Conservation (phyloP, 2,888 invertebrate species). For the Linnaemya vulpina region DNA sequence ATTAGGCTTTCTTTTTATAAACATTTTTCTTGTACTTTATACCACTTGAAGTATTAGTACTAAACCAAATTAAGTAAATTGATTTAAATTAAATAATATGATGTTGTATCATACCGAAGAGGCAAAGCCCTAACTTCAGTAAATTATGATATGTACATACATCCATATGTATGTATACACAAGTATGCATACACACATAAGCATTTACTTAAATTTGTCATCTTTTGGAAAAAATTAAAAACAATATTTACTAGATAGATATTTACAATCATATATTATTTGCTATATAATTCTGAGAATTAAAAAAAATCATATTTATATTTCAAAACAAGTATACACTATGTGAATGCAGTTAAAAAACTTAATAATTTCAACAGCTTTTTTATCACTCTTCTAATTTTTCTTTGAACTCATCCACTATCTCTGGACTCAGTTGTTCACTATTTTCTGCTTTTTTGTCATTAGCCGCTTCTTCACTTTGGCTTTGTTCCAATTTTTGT, state of each 20-base stretch:
- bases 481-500: not conserved
- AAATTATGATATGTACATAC: not conserved
- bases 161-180: not conserved
- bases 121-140: conserved; percentile 23
- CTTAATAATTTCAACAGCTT: not conserved
- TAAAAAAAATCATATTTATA: conserved; percentile 33
- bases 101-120: conserved; percentile 10
- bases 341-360: not conserved
- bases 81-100: conserved; percentile 61
- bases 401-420: not conserved
- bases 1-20: not conserved
- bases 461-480: not conserved
- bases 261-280: not conserved
- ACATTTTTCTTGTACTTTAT: conserved; percentile 9
- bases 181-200: not conserved
- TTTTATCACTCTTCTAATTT: not conserved
- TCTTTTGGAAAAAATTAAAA: not conserved
- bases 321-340: conserved; percentile 3
- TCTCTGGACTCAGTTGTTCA: not conserved
- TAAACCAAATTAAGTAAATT: conserved; percentile 61
- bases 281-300: not conserved
- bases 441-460: not conserved
- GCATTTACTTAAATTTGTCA: not conserved
- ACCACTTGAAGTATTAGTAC: conserved; percentile 4
- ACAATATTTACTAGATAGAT: not conserved